A percentile compares a stretch with the other conserved stretches of the same genome.
phyloP scores from a whole-genome alignment of 2,797 vertebrate genomes.

The Hemitrygon akajei region DNA sequence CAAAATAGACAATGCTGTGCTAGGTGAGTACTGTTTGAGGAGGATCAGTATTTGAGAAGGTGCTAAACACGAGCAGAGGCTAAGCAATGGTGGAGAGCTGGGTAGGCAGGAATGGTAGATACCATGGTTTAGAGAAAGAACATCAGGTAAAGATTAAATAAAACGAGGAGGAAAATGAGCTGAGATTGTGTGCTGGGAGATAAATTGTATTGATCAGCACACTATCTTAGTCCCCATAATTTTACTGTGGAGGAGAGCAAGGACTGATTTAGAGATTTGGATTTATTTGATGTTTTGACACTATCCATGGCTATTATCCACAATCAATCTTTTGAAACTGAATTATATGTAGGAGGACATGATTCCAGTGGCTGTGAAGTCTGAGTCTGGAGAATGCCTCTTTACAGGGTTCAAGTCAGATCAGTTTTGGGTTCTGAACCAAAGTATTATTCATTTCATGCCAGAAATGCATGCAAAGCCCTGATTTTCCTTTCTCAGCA shows the following conservation, averaged over 20 bases:
- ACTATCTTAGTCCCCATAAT: neutral
- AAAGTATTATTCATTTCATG: neutral
- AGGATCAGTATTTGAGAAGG: neutral
- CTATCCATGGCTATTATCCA: neutral
- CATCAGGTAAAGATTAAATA: neutral
- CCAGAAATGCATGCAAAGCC: neutral
- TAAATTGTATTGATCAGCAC: neutral
- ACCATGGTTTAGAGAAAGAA: neutral
- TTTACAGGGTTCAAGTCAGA: neutral
- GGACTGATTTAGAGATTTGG: neutral
- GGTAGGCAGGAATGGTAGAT: neutral
- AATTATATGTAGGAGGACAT: neutral
- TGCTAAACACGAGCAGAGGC: neutral
- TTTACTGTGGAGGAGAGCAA: neutral
- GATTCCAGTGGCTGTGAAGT: neutral
- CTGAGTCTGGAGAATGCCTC: neutral
- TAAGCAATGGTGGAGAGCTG: neutral
- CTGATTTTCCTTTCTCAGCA: neutral
- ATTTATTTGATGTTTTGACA: conserved; percentile 1
- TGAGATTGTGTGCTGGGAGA: neutral
- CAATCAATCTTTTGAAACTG: neutral
- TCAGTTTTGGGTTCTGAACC: neutral
- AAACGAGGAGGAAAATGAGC: neutral
- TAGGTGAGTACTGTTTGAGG: neutral
- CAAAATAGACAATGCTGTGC: too few relatives aligned